Conservation (phyloP, 2,113 vertebrate species). For the Pseudolaguvia tuberculata region DNA sequence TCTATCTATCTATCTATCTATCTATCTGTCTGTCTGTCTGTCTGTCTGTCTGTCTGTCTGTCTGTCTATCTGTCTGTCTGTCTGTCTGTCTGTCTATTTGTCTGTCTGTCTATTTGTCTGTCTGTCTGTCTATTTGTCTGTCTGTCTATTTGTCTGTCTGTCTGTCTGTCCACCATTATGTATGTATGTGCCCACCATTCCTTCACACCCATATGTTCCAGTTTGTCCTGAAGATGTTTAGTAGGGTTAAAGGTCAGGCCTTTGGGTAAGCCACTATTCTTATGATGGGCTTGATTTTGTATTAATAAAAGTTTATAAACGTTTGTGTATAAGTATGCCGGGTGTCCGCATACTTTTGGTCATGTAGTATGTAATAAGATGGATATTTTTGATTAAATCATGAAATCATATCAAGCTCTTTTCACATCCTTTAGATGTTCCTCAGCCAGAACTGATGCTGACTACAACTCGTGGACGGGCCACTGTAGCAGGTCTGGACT, state of each 20-base stretch:
- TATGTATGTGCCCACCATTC: not conserved
- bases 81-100: too few relatives aligned
- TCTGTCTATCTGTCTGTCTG: too few relatives aligned
- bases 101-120: too few relatives aligned
- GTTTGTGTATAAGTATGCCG: not conserved
- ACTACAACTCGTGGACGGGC: constrained; percentile 84
- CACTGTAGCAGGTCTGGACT: constrained; percentile 83
- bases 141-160: too few relatives aligned
- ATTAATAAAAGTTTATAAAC: too few relatives aligned
- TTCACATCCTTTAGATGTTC: constrained; percentile 67
- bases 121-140: too few relatives aligned
- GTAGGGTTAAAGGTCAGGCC: not conserved
- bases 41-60: too few relatives aligned
- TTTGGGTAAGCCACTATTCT: not conserved
- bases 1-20: too few relatives aligned
- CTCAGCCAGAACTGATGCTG: constrained; percentile 88
- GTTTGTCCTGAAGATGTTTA: not conserved
- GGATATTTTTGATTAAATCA: too few relatives aligned
- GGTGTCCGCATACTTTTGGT: not conserved
- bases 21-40: too few relatives aligned
- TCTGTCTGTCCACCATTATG: too few relatives aligned
- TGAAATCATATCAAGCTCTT: not conserved
- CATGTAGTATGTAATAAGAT: not conserved
- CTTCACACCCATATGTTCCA: not conserved
- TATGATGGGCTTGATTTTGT: too few relatives aligned